A percentile compares a stretch with the other conserved stretches of the same genome.
These are phyloP conservation scores for Geophilus truncorum DNA, from an alignment of 2,888 invertebrate genomes.

Conservation along the genomic window DNA sequence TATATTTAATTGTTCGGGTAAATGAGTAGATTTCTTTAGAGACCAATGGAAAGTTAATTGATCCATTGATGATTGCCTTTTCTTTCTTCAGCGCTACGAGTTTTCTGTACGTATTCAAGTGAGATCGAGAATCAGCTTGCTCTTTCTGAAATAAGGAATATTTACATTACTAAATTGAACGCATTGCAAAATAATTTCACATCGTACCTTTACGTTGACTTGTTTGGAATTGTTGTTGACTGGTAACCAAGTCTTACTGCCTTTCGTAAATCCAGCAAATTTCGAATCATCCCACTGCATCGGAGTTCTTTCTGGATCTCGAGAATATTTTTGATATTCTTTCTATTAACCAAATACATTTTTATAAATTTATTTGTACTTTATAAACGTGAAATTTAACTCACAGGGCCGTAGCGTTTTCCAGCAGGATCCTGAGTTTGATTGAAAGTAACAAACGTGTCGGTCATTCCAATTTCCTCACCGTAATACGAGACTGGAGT, in stretches of 20 bases:
- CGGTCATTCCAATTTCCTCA: constrained; percentile 66
- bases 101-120: constrained; percentile 38
- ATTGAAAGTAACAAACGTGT: constrained; percentile 32
- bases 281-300: constrained; percentile 66
- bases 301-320: constrained; percentile 60
- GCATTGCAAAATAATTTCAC: no score
- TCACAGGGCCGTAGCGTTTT: constrained; percentile 30
- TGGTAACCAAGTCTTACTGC: constrained; percentile 61
- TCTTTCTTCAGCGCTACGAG: constrained; percentile 38
- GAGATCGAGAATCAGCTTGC: constrained; percentile 37
- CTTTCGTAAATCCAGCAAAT: constrained; percentile 51
- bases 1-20: constrained; percentile 38
- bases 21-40: constrained; percentile 35
- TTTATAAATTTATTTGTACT: not conserved
- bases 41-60: not conserved
- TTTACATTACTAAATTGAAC: no score
- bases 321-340: not conserved
- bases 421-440: constrained; percentile 34
- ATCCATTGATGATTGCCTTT: constrained; percentile 38
- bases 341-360: not conserved
- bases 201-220: not conserved
- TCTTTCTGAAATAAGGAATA: constrained; percentile 36
- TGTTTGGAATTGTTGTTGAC: constrained; percentile 58
- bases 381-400: constrained; percentile 44
- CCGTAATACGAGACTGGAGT: constrained; percentile 81